Conservation (phyloP, 2,888 invertebrate genomes). For the Macaria notata region DNA sequence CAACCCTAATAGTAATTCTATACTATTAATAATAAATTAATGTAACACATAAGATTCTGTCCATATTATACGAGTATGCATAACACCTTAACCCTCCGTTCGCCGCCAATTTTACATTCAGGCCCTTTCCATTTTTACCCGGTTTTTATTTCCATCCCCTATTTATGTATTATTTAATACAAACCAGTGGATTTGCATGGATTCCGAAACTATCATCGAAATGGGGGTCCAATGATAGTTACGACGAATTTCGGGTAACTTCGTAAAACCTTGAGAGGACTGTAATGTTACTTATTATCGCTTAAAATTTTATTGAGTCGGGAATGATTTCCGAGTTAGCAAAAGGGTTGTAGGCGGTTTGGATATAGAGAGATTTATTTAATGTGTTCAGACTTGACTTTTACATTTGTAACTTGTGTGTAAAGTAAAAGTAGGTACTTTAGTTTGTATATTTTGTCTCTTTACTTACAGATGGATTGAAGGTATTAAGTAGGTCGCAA, state of each 20-base stretch:
- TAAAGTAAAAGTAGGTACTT: no score
- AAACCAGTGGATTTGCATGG: conserved; percentile 67
- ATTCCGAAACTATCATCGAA: conserved; percentile 41
- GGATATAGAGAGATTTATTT: conserved; percentile 22
- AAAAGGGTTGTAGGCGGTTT: conserved; percentile 12
- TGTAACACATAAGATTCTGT: neutral
- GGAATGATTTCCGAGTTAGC: conserved; percentile 41
- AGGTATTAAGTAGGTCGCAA: no score
- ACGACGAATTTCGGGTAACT: conserved; percentile 42
- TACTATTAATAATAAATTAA: no score
- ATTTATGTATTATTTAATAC: conserved; percentile 76
- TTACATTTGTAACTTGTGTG: no score
- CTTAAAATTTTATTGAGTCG: conserved; percentile 52
- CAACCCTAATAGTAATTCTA: no score
- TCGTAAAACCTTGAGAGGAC: conserved; percentile 26
- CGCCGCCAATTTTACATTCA: conserved; percentile 32
- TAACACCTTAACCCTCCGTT: conserved; percentile 17
- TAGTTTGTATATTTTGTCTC: no score
- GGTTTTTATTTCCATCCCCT: conserved; percentile 65
- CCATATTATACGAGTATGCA: conserved; percentile 12
- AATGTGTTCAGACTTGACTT: neutral
- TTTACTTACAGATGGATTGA: no score
- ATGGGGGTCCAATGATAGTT: conserved; percentile 36
- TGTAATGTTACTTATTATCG: conserved; percentile 48
- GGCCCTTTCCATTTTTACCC: conserved; percentile 66